Percentiles rank a stretch among this genome's conserved stretches.
Conservation (phyloP, 2,797 vertebrate genomes). For the Hirundo rustica region DNA sequence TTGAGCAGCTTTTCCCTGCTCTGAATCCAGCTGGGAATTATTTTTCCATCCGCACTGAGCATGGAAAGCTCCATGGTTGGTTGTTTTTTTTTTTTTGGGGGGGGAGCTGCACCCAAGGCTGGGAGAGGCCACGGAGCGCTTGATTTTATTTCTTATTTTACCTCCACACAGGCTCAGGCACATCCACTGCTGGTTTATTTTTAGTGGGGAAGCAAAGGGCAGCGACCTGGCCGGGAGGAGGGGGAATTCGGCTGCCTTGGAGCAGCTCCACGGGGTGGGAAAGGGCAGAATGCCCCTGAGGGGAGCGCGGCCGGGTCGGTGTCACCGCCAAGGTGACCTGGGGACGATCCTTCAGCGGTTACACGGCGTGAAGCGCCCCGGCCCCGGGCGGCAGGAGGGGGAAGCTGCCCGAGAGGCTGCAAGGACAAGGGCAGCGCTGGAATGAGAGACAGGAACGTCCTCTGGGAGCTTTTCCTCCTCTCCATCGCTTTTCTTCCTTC, state of each 20-base stretch:
- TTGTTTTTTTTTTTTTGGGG: no score
- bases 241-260: not conserved
- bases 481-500: no score
- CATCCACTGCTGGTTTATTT: not conserved
- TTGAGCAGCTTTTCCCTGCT: not conserved
- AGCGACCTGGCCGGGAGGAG: not conserved
- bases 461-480: no score
- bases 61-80: not conserved
- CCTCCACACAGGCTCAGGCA: not conserved
- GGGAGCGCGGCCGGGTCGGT: no score
- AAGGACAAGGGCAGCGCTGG: no score
- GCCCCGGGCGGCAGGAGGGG: no score
- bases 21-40: not conserved
- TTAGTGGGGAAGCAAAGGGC: conserved; percentile 6
- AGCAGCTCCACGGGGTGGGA: not conserved
- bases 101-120: no score
- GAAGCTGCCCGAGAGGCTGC: no score
- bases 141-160: not conserved
- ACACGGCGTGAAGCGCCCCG: not conserved
- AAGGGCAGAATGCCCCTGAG: no score
- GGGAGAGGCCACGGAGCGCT: no score
- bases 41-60: not conserved
- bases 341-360: not conserved
- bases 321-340: not conserved
- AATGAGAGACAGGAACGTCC: no score